phyloP scores from a whole-genome alignment of 2,797 vertebrate genomes.

The Sebastolobus alascanus region DNA sequence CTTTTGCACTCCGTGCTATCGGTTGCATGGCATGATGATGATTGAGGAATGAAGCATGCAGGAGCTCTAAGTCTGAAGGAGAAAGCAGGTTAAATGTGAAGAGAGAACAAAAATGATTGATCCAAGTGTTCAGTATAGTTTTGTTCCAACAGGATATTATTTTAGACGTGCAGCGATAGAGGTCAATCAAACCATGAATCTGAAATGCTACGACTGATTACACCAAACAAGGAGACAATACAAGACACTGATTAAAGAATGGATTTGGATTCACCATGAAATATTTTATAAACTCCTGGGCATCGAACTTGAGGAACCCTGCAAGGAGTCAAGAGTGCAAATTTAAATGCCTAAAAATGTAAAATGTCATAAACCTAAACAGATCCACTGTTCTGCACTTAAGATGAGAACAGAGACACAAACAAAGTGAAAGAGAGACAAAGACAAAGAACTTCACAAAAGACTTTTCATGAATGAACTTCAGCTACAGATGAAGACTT shows the following conservation, averaged over 20 bases:
- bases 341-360: neutral
- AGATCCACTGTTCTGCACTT: neutral
- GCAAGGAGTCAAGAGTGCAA: neutral
- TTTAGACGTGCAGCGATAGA: neutral
- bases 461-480: constrained; percentile 48
- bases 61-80: neutral
- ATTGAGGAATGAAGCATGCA: constrained; percentile 10
- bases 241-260: neutral
- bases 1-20: constrained; percentile 18
- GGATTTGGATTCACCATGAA: neutral
- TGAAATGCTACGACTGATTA: neutral
- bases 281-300: neutral
- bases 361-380: constrained; percentile 7
- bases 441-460: constrained; percentile 29
- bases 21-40: constrained; percentile 12
- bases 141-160: constrained; percentile 12
- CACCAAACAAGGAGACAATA: neutral
- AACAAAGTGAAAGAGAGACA: neutral
- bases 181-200: neutral
- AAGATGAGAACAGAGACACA: constrained; percentile 7
- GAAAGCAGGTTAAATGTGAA: neutral
- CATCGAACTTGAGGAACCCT: neutral
- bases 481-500: constrained; percentile 20
- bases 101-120: neutral
- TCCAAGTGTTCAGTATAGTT: neutral